A percentile compares a stretch with the other conserved stretches of the same genome.
These are phyloP conservation scores for Drosophila varians DNA, from an alignment of 1,140 invertebrate genomes.

Conservation along the genomic window DNA sequence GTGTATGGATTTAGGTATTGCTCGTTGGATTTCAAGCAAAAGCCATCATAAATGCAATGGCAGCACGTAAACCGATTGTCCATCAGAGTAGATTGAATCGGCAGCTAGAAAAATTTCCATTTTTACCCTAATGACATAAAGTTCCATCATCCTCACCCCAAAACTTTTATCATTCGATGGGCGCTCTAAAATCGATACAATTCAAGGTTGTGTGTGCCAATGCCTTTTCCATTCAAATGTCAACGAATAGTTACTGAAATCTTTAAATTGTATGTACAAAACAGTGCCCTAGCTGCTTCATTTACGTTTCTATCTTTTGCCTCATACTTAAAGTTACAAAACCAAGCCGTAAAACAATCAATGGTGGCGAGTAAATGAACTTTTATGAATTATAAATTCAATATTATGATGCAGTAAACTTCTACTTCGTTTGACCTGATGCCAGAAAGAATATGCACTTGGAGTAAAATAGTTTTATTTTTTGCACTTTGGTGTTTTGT, in stretches of 20 bases:
- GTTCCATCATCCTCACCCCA: not conserved
- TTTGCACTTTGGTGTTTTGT: too few relatives aligned
- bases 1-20: conserved; percentile 1
- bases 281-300: too few relatives aligned
- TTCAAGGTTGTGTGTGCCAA: conserved; percentile 9
- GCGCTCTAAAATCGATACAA: conserved; percentile 22
- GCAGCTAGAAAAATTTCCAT: conserved; percentile 10
- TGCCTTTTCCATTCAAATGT: not conserved
- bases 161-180: not conserved
- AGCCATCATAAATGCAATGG: conserved; percentile 32
- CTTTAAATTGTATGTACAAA: too few relatives aligned
- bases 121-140: conserved; percentile 27
- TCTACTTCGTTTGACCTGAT: conserved; percentile 26
- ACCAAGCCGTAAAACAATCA: conserved; percentile 43
- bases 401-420: conserved; percentile 54
- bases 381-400: conserved; percentile 59
- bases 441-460: not conserved
- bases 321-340: not conserved
- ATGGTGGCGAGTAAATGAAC: too few relatives aligned
- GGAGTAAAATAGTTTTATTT: not conserved
- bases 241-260: not conserved
- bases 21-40: conserved; percentile 5
- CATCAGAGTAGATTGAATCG: conserved; percentile 19
- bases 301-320: too few relatives aligned
- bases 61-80: conserved; percentile 41